Evolutionary conservation across 1,140 invertebrate species (phyloP).

Genomic region (Cherax destructor): DNA sequence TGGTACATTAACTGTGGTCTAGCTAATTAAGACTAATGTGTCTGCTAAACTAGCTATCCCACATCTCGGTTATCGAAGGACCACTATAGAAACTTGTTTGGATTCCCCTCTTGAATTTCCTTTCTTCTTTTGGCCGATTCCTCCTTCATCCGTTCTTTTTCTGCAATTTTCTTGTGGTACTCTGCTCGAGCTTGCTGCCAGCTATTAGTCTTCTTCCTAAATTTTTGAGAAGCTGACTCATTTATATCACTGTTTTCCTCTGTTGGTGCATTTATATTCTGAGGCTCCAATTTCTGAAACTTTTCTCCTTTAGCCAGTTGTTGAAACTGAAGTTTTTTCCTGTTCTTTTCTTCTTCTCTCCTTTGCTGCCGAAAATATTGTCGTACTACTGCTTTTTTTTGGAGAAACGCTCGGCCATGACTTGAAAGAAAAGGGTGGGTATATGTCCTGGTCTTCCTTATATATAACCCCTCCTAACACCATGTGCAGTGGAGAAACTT

Average conservation of each 20-base stretch:
- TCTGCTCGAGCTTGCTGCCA: slow-evolving; percentile 78
- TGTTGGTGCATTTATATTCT: too few relatives aligned
- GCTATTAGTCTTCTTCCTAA: slow-evolving; percentile 38
- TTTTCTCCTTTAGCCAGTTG: neutral
- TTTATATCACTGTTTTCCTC: too few relatives aligned
- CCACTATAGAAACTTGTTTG: too few relatives aligned
- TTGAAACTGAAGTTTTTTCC: neutral
- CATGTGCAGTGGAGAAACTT: too few relatives aligned
- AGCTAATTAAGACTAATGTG: too few relatives aligned
- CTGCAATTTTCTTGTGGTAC: slow-evolving; percentile 78
- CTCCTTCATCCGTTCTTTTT: slow-evolving; percentile 78
- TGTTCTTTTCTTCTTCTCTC: neutral
- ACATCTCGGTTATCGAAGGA: too few relatives aligned
- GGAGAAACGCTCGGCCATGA: neutral
- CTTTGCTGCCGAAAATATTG: neutral
- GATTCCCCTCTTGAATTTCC: slow-evolving; percentile 75
- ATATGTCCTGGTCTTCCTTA: too few relatives aligned
- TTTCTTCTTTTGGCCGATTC: slow-evolving; percentile 77
- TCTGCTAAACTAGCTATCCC: too few relatives aligned
- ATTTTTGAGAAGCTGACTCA: too few relatives aligned
- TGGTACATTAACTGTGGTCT: too few relatives aligned
- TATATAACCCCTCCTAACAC: too few relatives aligned
- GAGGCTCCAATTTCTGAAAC: too few relatives aligned
- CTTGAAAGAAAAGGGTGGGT: neutral
- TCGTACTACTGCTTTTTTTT: neutral